Evolutionary conservation across 2,888 invertebrate species (phyloP).

Genomic region (Pristionchus fissidentatus): DNA sequence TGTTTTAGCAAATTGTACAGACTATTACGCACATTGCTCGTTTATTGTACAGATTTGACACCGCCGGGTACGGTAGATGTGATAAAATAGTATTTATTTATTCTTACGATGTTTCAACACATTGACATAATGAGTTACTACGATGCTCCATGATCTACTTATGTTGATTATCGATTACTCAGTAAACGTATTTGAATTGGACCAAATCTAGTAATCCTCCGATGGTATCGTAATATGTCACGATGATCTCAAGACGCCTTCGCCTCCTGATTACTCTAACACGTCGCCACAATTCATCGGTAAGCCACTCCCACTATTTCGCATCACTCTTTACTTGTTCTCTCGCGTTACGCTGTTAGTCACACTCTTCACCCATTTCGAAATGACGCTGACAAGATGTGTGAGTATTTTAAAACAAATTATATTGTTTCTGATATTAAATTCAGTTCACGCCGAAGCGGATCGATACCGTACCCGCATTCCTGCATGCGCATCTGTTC

Average conservation of each 20-base stretch:
- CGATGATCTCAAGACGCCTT: neutral
- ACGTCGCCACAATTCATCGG: slow-evolving; percentile 27
- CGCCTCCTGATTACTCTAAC: slow-evolving; percentile 14
- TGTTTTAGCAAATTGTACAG: slow-evolving; percentile 46
- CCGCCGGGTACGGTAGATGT: neutral
- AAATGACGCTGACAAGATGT: neutral
- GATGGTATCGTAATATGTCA: slow-evolving; percentile 8
- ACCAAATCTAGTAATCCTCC: no score
- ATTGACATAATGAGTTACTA: neutral
- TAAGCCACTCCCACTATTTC: neutral
- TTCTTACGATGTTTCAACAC: neutral
- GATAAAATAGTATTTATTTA: slow-evolving; percentile 3
- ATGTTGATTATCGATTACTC: neutral
- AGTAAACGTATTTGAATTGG: neutral
- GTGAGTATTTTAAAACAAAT: neutral
- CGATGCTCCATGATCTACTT: neutral
- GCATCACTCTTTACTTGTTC: neutral
- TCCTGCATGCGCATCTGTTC: slow-evolving; percentile 53
- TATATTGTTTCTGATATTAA: neutral
- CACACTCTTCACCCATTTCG: neutral
- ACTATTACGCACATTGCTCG: slow-evolving; percentile 15
- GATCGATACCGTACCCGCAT: slow-evolving; percentile 54
- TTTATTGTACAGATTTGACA: slow-evolving; percentile 32
- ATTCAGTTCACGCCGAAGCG: slow-evolving; percentile 49
- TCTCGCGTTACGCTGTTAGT: slow-evolving; percentile 13